Evolutionary conservation across 2,113 vertebrate species (phyloP).

Genomic region (Serinus canaria): DNA sequence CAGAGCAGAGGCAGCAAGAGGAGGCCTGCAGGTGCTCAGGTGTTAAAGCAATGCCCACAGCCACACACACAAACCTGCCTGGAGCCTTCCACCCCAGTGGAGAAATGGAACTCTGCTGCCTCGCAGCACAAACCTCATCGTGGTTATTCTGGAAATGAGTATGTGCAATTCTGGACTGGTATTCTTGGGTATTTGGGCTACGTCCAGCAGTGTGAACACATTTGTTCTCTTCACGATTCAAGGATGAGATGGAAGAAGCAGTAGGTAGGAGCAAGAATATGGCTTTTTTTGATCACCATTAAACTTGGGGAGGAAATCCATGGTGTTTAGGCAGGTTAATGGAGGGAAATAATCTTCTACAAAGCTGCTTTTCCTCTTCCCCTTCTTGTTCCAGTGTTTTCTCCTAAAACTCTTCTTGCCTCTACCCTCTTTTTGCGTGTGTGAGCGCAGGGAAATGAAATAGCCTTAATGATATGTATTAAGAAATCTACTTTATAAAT

Average conservation of each 20-base stretch:
- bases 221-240: neutral
- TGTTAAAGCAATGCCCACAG: neutral
- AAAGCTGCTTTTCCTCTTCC: neutral
- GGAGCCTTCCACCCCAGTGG: neutral
- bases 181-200: neutral
- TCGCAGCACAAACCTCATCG: neutral
- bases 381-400: neutral
- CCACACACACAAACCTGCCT: neutral
- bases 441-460: neutral
- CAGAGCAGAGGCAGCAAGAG: neutral
- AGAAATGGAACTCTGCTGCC: neutral
- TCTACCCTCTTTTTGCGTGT: neutral
- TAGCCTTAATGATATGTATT: slow-evolving; percentile 4
- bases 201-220: neutral
- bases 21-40: neutral
- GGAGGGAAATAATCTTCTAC: neutral
- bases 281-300: neutral
- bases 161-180: neutral
- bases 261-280: neutral
- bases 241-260: neutral
- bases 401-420: neutral
- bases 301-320: neutral
- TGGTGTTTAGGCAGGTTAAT: neutral
- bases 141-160: neutral
- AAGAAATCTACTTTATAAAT: slow-evolving; percentile 48